Evolutionary conservation across 2,113 vertebrate genomes (phyloP).

Genomic region (Seriola rivoliana): DNA sequence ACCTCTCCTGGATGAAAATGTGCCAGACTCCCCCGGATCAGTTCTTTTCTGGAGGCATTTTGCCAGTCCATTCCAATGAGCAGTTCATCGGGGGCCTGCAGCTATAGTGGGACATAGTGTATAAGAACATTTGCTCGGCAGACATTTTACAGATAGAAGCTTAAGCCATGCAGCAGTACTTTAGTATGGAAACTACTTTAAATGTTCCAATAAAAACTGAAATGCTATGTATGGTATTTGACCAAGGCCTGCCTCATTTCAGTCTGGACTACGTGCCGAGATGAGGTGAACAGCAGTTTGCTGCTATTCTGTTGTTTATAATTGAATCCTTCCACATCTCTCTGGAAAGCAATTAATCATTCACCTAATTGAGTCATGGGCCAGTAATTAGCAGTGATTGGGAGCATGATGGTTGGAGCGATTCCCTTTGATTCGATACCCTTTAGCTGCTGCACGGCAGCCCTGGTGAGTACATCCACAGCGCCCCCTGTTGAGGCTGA

Average conservation of each 20-base stretch:
- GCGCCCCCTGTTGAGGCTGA: constrained; percentile 68
- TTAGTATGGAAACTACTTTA: constrained; percentile 35
- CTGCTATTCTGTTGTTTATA: constrained; percentile 61
- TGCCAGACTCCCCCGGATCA: constrained; percentile 60
- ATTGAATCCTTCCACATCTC: constrained; percentile 77
- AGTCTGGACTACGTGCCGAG: constrained; percentile 24
- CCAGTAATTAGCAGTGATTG: constrained; percentile 77
- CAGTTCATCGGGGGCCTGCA: constrained; percentile 44
- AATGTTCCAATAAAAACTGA: constrained; percentile 51
- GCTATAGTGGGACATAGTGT: constrained; percentile 34
- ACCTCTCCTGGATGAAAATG: constrained; percentile 62
- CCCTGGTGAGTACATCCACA: constrained; percentile 51
- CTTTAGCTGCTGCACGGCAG: constrained; percentile 20
- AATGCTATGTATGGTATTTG: constrained; percentile 27
- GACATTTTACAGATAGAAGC: constrained; percentile 29
- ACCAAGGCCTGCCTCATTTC: constrained; percentile 47
- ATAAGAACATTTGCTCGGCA: constrained; percentile 53
- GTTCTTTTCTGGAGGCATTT: constrained; percentile 54
- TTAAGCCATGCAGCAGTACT: constrained; percentile 10
- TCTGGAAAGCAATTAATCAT: constrained; percentile 77
- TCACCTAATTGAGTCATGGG: constrained; percentile 76
- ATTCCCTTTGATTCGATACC: constrained; percentile 69
- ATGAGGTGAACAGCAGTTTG: constrained; percentile 54
- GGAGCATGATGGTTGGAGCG: constrained; percentile 67
- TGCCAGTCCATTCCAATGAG: constrained; percentile 68